These are phyloP conservation scores for Canis aureus DNA, from an alignment of 2,113 vertebrate genomes.

Conservation along the genomic window DNA sequence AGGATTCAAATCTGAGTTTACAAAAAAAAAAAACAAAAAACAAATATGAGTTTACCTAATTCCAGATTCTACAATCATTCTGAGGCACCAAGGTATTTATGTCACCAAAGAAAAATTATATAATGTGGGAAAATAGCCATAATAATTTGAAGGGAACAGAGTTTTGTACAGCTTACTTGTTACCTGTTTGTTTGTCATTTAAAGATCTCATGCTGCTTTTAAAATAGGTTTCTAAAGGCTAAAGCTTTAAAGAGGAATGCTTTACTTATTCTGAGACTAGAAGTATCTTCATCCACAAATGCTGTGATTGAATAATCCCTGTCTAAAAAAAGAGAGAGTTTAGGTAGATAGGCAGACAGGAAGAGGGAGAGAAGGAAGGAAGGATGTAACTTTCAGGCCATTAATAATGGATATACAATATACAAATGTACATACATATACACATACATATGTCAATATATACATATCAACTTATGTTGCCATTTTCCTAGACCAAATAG, in stretches of 20 bases:
- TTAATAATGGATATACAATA: neutral
- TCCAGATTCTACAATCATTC: neutral
- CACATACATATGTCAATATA: neutral
- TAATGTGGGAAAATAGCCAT: neutral
- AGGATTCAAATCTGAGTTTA: neutral
- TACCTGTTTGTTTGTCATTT: neutral
- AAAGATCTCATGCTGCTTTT: neutral
- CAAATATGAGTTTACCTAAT: neutral
- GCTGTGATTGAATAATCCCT: slow-evolving; percentile 1
- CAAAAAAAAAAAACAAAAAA: neutral
- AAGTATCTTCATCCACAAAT: neutral
- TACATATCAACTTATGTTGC: neutral
- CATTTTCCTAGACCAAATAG: neutral
- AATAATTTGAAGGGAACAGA: neutral
- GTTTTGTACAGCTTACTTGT: neutral
- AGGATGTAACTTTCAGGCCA: neutral
- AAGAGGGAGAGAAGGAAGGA: neutral
- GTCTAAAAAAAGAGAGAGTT: neutral
- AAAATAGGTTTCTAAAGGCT: neutral
- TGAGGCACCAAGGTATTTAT: neutral
- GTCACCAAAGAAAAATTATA: neutral
- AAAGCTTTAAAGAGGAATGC: slow-evolving; percentile 54
- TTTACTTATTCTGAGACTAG: neutral
- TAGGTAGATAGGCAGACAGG: neutral
- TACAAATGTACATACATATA: neutral